Evolutionary conservation across 2,113 vertebrate genomes (phyloP), one percentile per base, ranked within the genome.

Genomic region (Origma solitaria): DNA sequence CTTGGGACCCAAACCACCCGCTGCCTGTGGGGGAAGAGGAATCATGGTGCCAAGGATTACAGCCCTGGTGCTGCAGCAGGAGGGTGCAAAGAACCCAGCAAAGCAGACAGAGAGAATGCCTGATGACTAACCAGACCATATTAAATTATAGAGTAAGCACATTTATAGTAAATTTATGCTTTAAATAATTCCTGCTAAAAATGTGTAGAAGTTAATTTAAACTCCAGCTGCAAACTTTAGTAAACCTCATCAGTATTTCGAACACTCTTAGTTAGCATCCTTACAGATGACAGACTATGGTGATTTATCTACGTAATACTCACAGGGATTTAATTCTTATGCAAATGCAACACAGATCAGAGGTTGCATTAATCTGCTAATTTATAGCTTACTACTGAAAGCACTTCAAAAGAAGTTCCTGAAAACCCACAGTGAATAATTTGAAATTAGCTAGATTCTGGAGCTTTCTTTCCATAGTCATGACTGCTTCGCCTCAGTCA

Each of bases 281-380:
- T 82, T 79, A 68, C 15, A 56, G 85, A 69, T 69, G 70, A 71
- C 72, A 86, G 66, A 22, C 60, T 49, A 6, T 1, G 61, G 38
- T 58, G 40, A 57, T 51, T 90, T 25, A 89, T 56, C 73, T 54
- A 47, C 1, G 0, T 37, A 80, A 90, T 33, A 21, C 45, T 73
- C 45, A 10, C 0, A 72, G 61, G 61, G 58, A 85, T 69, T 94
- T 77, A 78, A 78, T 82, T 91, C 73, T 79, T 56, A 82, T 49
- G 79, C 62, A 95, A 90, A 90, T 57, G 38, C 9, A 82, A 51
- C n/a, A 37, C 61, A 88, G 62, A 95, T 79, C 87, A 85, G 84
- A 87, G 47, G 60, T 50, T 70, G 18, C 60, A 71, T 76, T 92
- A 82, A 82, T 68, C 45, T 54, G 20, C 37, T 79, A 82, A 68